phyloP scores from a whole-genome alignment of 2,888 invertebrate genomes.

The Adela reaumurella region DNA sequence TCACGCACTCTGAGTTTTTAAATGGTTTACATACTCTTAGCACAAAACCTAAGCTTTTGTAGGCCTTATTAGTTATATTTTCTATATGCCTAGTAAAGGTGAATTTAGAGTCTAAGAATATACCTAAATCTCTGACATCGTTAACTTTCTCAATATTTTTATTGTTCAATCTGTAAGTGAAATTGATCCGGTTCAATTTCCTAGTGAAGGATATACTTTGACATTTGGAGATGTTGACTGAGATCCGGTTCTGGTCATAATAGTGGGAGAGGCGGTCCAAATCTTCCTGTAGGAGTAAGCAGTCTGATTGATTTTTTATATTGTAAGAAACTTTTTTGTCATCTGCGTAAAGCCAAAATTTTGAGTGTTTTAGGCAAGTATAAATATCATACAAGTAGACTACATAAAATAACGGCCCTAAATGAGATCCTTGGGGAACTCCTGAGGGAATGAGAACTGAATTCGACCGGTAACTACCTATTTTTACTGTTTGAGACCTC shows the following conservation, averaged over 20 bases:
- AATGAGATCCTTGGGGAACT: not conserved
- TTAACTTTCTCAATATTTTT: not conserved
- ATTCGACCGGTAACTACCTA: not conserved
- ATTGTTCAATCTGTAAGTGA: not conserved
- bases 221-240: not conserved
- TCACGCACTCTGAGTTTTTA: too few relatives aligned
- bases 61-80: not conserved
- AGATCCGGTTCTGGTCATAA: not conserved
- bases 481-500: not conserved
- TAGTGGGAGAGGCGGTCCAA: not conserved
- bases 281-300: not conserved
- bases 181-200: not conserved
- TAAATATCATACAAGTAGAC: not conserved
- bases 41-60: not conserved
- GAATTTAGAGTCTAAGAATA: not conserved
- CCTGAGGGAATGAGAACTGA: not conserved
- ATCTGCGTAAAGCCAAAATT: not conserved
- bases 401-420: not conserved
- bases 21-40: not conserved
- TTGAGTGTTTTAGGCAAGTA: not conserved
- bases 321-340: not conserved
- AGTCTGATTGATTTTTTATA: not conserved
- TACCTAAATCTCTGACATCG: not conserved
- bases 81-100: not conserved
- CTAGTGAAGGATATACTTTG: not conserved